A percentile compares a stretch with the other conserved stretches of the same genome.
Conservation (phyloP, 1,140 invertebrate species). For the Mycetomoellerius zeteki region DNA sequence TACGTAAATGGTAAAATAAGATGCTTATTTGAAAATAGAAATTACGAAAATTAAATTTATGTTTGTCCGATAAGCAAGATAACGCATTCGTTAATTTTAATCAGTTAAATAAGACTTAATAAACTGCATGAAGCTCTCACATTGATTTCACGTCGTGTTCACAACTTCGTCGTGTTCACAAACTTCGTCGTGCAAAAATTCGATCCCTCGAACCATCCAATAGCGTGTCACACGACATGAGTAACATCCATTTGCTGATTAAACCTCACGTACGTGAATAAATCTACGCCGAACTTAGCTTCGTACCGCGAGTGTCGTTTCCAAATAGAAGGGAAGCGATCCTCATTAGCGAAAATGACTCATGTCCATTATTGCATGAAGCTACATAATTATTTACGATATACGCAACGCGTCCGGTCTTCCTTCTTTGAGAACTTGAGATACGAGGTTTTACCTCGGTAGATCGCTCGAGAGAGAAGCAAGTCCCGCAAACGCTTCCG, state of each 20-base stretch:
- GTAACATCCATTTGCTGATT: conserved; percentile 66
- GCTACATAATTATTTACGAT: conserved; percentile 43
- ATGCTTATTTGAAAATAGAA: background rate
- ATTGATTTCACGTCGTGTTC: background rate
- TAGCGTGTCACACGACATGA: conserved; percentile 41
- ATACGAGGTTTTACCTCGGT: conserved; percentile 54
- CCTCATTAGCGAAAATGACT: conserved; percentile 65
- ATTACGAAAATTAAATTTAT: background rate
- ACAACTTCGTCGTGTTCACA: background rate
- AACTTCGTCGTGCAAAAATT: conserved; percentile 53
- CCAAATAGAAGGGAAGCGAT: conserved; percentile 5
- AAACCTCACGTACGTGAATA: conserved; percentile 58
- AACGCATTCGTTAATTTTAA: background rate
- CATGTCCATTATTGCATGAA: conserved; percentile 28
- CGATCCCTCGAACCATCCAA: conserved; percentile 41
- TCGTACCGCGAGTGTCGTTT: conserved; percentile 5
- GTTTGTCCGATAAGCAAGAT: no score
- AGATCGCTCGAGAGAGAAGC: conserved; percentile 47
- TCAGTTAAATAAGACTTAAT: conserved; percentile 21
- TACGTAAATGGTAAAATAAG: no score
- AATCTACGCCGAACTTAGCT: conserved; percentile 60
- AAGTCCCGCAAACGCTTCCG: conserved; percentile 70
- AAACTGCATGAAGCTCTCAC: background rate
- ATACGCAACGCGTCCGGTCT: conserved; percentile 36
- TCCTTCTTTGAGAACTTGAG: background rate